Base-by-base conservation (phyloP, 2,797 vertebrate genomes). In the Sus cebifrons region DNA sequence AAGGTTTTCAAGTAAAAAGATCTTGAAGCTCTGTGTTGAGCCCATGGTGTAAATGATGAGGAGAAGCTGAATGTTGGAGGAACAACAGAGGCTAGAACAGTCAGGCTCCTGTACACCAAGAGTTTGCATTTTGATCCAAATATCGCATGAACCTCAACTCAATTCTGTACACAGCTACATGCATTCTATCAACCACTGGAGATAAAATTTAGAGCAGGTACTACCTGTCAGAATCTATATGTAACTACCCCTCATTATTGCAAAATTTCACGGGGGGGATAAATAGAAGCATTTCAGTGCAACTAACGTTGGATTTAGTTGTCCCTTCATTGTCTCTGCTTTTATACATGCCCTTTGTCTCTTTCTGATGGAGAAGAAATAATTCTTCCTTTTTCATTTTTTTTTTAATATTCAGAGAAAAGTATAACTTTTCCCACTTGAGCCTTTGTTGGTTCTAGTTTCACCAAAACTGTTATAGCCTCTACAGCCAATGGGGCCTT, bases 41-140 rank as follows among this genome's bases (percentile, higher is more conserved):
- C 13, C 52, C 2, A 0, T 49, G 60, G 25, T n/a, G 7, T 20
- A 25, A 6, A 7, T 3, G 2, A 5, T 13, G 13, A 27, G 1
- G 14, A 27, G 40, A 25, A 32, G 15, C 9, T 15, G 11, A 4
- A 27, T n/a, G 64, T 14, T 64, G 10, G 60, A 54, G 74, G 49
- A 21, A 25, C 27, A 79, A 0, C 15, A 36, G 4, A 16, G 36
- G 44, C 32, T 44, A 40, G 56, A 78, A 9, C 23, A 4, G 1
- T 40, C 20, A 65, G 25, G 4, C 1, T 14, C 18, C 21, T 5
- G 6, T 0, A 15, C n/a, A 1, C 32, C 10, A 36, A 25, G 49
- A 25, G 29, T 92, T 82, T 23, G 6, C 4, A n/a, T 68, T 88
- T 64, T n/a, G 62, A 70, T 94, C 56, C 77, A 58, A 29, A 58